phyloP scores from a whole-genome alignment of 2,113 vertebrate species.

The Nibea coibor region DNA sequence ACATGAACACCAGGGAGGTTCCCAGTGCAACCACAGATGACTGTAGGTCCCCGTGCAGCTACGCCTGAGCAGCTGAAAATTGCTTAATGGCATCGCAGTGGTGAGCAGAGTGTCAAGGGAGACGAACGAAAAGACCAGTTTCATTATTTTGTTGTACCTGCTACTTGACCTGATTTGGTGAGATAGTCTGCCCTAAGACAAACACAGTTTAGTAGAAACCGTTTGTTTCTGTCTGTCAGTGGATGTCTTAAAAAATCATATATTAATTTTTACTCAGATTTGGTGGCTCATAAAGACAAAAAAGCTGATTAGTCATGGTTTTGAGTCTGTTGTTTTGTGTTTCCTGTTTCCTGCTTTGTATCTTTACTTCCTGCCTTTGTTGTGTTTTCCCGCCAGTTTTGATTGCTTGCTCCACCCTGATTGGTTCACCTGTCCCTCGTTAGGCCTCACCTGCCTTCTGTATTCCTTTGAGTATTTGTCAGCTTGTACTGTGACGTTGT shows the following conservation, averaged over 20 bases:
- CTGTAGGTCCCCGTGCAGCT: slow-evolving; percentile 3
- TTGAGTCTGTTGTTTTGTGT: too few relatives aligned
- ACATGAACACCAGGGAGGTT: slow-evolving; percentile 4
- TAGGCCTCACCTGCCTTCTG: too few relatives aligned
- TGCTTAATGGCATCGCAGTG: slow-evolving; percentile 21
- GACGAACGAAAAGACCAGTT: slow-evolving; percentile 1
- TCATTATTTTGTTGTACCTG: not conserved
- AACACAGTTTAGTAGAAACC: too few relatives aligned
- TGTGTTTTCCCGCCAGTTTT: too few relatives aligned
- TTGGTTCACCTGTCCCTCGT: too few relatives aligned
- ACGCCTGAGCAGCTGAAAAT: slow-evolving; percentile 30
- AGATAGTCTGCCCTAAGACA: too few relatives aligned
- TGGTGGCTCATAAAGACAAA: not conserved
- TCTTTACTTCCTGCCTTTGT: too few relatives aligned
- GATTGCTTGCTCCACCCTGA: too few relatives aligned
- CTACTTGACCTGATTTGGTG: not conserved
- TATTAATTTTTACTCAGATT: not conserved
- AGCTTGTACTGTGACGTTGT: too few relatives aligned
- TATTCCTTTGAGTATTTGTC: too few relatives aligned
- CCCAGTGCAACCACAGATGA: not conserved
- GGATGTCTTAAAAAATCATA: not conserved
- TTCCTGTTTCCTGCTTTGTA: too few relatives aligned
- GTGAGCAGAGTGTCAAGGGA: slow-evolving; percentile 8
- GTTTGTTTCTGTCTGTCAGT: not conserved
- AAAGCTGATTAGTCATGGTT: not conserved